Conservation (phyloP, 2,888 invertebrate genomes). For the Biston stratarius region DNA sequence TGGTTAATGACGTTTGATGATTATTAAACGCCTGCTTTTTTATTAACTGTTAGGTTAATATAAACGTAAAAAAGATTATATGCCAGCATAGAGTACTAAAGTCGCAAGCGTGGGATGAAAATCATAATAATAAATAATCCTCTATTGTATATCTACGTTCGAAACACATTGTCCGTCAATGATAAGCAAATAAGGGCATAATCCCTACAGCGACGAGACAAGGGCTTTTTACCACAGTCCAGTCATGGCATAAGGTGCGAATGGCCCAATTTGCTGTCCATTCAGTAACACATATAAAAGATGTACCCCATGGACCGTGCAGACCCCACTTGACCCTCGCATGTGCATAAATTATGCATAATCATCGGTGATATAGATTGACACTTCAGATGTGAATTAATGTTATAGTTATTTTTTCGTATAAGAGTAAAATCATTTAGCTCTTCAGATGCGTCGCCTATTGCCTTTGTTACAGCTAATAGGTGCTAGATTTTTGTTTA, state of each 20-base stretch:
- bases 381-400: conserved; percentile 23
- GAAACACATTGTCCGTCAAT: conserved; percentile 60
- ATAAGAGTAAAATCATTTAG: not conserved
- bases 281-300: conserved; percentile 63
- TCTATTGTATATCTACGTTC: not conserved
- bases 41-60: too few species aligned
- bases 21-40: too few species aligned
- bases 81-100: not conserved
- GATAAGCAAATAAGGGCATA: conserved; percentile 58
- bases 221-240: conserved; percentile 53
- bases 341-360: conserved; percentile 82
- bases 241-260: conserved; percentile 78
- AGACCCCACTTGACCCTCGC: conserved; percentile 78
- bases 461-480: too few species aligned
- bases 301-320: conserved; percentile 54
- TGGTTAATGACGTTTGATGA: too few species aligned
- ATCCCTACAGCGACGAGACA: conserved; percentile 18
- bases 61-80: not conserved
- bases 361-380: conserved; percentile 64
- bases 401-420: not conserved
- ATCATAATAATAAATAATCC: not conserved
- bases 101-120: not conserved
- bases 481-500: too few species aligned
- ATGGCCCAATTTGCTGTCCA: conserved; percentile 72
- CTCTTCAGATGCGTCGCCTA: too few species aligned